phyloP scores from a whole-genome alignment of 2,113 vertebrate species.

The Otolemur garnettii region DNA sequence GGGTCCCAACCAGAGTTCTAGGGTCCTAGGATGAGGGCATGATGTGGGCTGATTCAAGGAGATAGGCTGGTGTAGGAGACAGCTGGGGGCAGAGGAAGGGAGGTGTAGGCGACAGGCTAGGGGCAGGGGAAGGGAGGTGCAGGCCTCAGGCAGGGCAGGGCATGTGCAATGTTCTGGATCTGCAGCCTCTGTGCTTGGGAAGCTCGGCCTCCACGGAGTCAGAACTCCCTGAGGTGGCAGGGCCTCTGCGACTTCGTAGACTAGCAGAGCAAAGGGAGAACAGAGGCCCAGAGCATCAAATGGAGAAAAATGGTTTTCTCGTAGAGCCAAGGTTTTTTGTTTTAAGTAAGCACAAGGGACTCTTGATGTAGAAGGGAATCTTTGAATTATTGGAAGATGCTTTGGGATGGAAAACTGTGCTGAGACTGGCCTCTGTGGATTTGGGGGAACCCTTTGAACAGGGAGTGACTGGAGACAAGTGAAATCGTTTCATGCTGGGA shows the following conservation, averaged over 20 bases:
- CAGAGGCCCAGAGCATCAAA: conserved; percentile 46
- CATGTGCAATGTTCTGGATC: neutral
- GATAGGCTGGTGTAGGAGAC: neutral
- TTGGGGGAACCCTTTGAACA: conserved; percentile 65
- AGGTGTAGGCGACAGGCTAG: neutral
- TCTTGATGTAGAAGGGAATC: conserved; percentile 32
- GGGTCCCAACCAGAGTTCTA: neutral
- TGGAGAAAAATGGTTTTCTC: conserved; percentile 60
- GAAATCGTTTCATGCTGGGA: conserved; percentile 37
- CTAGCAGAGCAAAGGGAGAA: neutral
- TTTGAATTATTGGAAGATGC: conserved; percentile 68
- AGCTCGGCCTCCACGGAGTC: neutral
- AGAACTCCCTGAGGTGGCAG: neutral
- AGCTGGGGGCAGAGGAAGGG: neutral
- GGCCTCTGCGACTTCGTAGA: neutral
- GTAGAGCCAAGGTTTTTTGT: conserved; percentile 57
- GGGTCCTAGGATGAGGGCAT: neutral
- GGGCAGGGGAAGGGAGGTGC: neutral
- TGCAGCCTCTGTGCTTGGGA: neutral
- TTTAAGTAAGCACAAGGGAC: conserved; percentile 66
- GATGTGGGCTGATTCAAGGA: no score
- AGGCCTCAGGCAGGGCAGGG: neutral
- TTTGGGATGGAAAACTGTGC: conserved; percentile 47
- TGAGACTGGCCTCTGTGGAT: conserved; percentile 44
- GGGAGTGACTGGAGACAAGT: conserved; percentile 28